Conservation (phyloP, 2,888 invertebrate genomes). For the Meta bourneti region DNA sequence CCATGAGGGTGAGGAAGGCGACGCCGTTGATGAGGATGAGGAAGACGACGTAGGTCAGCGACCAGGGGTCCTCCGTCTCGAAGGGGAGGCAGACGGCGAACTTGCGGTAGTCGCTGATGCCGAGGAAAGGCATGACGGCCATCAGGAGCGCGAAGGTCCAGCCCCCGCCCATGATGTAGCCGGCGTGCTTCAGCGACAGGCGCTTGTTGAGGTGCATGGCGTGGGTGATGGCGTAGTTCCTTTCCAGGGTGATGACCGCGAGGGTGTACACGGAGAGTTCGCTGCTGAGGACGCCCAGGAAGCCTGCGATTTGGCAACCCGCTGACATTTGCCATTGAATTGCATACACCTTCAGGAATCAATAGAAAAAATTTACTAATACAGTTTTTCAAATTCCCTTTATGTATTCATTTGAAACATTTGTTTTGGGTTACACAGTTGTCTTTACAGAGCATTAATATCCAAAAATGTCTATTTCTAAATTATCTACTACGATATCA, state of each 20-base stretch:
- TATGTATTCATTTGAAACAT: too few relatives aligned
- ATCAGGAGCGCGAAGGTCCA: constrained; percentile 94
- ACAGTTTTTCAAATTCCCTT: too few relatives aligned
- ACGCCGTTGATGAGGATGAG: constrained; percentile 95
- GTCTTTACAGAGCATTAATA: too few relatives aligned
- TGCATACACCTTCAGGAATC: constrained; percentile 86
- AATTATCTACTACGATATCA: too few relatives aligned
- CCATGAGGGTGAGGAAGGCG: constrained; percentile 96
- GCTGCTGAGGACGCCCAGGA: constrained; percentile 94
- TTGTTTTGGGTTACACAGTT: too few relatives aligned
- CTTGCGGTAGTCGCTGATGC: constrained; percentile 96
- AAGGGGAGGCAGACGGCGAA: constrained; percentile 98
- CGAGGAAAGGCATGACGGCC: constrained; percentile 93
- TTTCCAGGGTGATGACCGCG: constrained; percentile 96
- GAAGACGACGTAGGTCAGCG: constrained; percentile 93
- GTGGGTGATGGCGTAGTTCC: constrained; percentile 98
- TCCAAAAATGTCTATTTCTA: too few relatives aligned
- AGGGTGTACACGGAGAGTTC: constrained; percentile 97
- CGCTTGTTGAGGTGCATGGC: constrained; percentile 97
- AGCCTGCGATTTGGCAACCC: constrained; percentile 95
- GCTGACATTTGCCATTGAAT: constrained; percentile 98
- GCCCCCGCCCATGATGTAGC: constrained; percentile 94
- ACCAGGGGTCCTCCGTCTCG: constrained; percentile 89
- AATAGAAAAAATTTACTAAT: neutral
- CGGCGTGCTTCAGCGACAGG: constrained; percentile 93